phyloP scores from a whole-genome alignment of 1,140 invertebrate genomes.

The Cotesia typhae region DNA sequence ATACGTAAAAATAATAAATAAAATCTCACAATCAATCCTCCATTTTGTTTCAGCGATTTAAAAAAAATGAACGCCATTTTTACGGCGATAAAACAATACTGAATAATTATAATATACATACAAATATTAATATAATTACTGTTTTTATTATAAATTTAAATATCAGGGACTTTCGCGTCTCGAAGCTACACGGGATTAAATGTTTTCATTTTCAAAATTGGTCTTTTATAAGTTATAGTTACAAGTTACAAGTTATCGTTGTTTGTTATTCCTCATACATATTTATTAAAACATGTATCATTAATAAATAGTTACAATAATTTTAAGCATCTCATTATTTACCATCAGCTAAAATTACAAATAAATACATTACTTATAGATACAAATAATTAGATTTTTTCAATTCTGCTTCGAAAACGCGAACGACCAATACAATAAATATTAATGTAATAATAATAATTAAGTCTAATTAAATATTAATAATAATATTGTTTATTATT shows the following conservation, averaged over 20 bases:
- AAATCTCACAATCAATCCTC: no score
- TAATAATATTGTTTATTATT: conserved; percentile 30
- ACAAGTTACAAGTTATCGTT: conserved; percentile 1
- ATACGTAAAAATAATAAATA: no score
- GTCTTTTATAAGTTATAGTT: not conserved
- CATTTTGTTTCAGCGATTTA: no score
- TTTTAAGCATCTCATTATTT: not conserved
- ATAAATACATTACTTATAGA: not conserved
- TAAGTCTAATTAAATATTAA: conserved; percentile 25
- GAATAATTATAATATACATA: conserved; percentile 20
- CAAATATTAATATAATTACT: conserved; percentile 8
- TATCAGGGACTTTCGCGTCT: conserved; percentile 15
- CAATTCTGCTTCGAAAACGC: conserved; percentile 19
- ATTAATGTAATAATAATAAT: conserved; percentile 20
- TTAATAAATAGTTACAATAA: not conserved
- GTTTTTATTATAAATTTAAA: conserved; percentile 7
- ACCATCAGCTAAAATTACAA: not conserved
- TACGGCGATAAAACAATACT: not conserved
- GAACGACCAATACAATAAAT: conserved; percentile 34
- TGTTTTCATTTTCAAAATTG: not conserved
- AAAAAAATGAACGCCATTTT: not conserved
- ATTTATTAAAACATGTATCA: not conserved
- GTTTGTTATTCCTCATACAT: conserved; percentile 1
- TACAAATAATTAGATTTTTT: not conserved
- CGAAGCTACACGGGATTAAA: conserved; percentile 11